Base-by-base conservation (phyloP, 2,113 vertebrate species). In the Colistium nudipinnis region DNA sequence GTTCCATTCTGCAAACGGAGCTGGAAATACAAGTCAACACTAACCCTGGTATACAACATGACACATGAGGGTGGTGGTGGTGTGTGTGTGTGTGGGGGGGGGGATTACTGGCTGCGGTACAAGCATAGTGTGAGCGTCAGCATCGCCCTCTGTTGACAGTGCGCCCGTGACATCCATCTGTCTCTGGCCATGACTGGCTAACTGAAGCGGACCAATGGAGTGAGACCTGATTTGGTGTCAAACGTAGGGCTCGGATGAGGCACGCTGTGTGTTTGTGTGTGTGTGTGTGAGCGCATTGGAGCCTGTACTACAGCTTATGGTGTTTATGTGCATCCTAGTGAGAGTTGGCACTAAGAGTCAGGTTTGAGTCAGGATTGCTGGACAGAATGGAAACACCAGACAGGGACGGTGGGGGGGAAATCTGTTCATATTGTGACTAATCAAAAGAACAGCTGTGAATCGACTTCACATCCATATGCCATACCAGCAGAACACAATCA, bases 281-380 rank as follows among this genome's bases (percentile, higher is more conserved):
- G 44, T 53, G 33, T 20, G 51, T 55, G 33, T 52, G 45, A 49
- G 53, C 43, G 59, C 51, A 45, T 80, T 83, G 84, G 74, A 82
- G 69, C 66, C 48, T 64, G 72, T 74, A 61, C 81, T 85, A 66
- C 83, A 90, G 82, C 90, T 88, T 92, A 90, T 90, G 90, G 86
- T 92, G 90, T 93, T 93, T 89, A 86, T 90, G 82, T 77, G 81
- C 70, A 74, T 87, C 87, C 85, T 64, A 53, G 80, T 76, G 80
- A 85, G 87, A 81, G 27, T 22, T 70, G 60, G 60, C 67, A 44
- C 73, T 44, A 56, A 67, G 78, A 57, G 67, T 82, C 81, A 77
- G 63, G 76, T 65, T 74, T 86, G 90, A 91, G 80, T 89, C 92
- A 89, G 72, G 51, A 55, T 86, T 75, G 60, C 81, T 77, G 88